Percentiles rank a stretch among this genome's conserved stretches.
Evolutionary conservation across 1,140 invertebrate genomes (phyloP).

Genomic region (Bombus huntii): DNA sequence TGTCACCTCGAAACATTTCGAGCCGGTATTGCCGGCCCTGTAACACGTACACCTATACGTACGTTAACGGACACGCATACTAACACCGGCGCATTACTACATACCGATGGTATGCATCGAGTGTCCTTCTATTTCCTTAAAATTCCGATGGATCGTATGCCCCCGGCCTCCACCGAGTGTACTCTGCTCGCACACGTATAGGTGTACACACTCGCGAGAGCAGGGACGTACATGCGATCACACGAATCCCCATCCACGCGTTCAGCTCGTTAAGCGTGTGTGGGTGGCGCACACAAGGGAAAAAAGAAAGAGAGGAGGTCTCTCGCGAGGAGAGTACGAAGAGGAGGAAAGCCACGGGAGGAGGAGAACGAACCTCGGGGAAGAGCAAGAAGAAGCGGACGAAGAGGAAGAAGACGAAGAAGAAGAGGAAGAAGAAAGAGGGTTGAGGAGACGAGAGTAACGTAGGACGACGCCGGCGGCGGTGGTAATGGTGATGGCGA

Average conservation of each 20-base stretch:
- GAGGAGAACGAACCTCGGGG: slow-evolving; percentile 26
- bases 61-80: slow-evolving; percentile 22
- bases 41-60: neutral
- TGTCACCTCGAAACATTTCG: slow-evolving; percentile 59
- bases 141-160: slow-evolving; percentile 76
- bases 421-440: slow-evolving; percentile 51
- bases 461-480: slow-evolving; percentile 65
- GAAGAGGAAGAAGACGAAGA: slow-evolving; percentile 21
- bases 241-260: slow-evolving; percentile 35
- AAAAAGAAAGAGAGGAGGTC: slow-evolving; percentile 24
- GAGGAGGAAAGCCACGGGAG: slow-evolving; percentile 16
- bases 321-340: slow-evolving; percentile 25
- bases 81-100: slow-evolving; percentile 58
- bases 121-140: slow-evolving; percentile 78
- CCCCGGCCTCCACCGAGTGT: slow-evolving; percentile 46
- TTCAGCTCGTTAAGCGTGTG: slow-evolving; percentile 46
- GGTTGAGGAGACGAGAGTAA: slow-evolving; percentile 58
- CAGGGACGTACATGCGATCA: slow-evolving; percentile 19
- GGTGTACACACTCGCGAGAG: slow-evolving; percentile 25
- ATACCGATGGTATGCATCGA: slow-evolving; percentile 74
- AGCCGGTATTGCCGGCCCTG: slow-evolving; percentile 54
- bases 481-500: slow-evolving; percentile 80
- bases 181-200: slow-evolving; percentile 39
- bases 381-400: slow-evolving; percentile 35
- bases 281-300: slow-evolving; percentile 52